These are phyloP conservation scores for Syndactyla subalaris DNA, from an alignment of 2,797 vertebrate genomes.

Conservation along the genomic window DNA sequence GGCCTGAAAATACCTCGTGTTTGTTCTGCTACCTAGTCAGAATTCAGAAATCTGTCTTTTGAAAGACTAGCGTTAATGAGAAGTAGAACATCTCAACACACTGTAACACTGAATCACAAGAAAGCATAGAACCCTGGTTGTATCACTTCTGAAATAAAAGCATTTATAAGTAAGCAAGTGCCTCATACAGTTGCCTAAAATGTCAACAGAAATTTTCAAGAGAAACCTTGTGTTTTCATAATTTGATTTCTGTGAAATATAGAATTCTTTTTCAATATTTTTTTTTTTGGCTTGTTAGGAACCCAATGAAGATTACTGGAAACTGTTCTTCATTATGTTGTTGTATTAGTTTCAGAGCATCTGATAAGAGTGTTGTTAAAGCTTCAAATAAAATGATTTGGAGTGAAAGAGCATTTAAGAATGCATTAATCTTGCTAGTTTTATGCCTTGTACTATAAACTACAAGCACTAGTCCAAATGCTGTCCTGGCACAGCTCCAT, in stretches of 20 bases:
- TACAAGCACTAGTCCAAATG: background rate
- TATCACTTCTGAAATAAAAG: background rate
- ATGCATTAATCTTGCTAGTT: background rate
- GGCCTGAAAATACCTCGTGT: background rate
- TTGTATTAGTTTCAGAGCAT: background rate
- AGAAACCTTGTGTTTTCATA: background rate
- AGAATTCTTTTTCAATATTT: fast-evolving
- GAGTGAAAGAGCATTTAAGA: background rate
- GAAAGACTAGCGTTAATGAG: background rate
- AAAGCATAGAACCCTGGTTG: background rate
- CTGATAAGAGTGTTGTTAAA: background rate
- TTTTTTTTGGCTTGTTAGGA: background rate
- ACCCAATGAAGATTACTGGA: background rate
- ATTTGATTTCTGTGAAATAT: background rate
- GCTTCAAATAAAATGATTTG: background rate
- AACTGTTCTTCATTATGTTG: background rate
- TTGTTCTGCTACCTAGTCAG: background rate
- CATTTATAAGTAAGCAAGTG: background rate
- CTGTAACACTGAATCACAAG: background rate
- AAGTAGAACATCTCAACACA: background rate
- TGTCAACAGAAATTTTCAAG: background rate
- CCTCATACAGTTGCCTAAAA: background rate
- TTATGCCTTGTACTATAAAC: background rate
- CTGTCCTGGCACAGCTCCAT: background rate
- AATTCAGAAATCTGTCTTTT: background rate